Base-by-base conservation (phyloP, 2,797 vertebrate species). In the Periparus ater region DNA sequence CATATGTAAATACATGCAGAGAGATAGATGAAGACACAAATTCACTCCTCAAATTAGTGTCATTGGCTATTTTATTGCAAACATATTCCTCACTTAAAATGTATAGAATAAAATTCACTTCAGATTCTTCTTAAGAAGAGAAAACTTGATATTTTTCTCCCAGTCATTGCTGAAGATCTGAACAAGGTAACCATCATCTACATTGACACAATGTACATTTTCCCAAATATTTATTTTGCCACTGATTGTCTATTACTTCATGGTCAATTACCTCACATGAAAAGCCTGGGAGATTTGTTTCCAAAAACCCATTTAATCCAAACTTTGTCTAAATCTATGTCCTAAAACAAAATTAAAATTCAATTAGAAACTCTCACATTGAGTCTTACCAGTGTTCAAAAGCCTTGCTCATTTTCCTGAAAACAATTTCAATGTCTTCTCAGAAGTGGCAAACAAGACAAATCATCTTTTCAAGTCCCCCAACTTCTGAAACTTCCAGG, bases 271-370 rank as follows among this genome's bases (percentile, higher is more conserved):
- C 27, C 13, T 83, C 47, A 75, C 14, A 58, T 44, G 68, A 75
- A 65, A 75, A 66, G 27, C 34, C 32, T 74, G 40, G 29, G 17
- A 73, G 32, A 85, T 58, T 42, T 90, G 17, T 78, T 85, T 91
- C 87, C 66, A 93, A 92, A 96, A 89, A 3, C 4, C 13, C 40
- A 65, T 74, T 93, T 94, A 87, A 94, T 67, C 23, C 21, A 84
- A 84, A 75, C 16, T 51, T 58, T 84, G 84, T 71, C 44, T 40
- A 40, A 29, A 51, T 66, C 34, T 77, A 74, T 2, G 2, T 13
- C 38, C 88, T 75, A 17, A 42, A 65, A 48, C 4, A 81, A 94
- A 86, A 68, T 48, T 25, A 81, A 89, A 86, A 68, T 45, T 79
- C 23, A 66, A 25, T 84, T 84, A 81, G 23, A 57, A 29, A 44